phyloP scores from a whole-genome alignment of 2,888 invertebrate species.

The Thecocarcelia acutangulata region DNA sequence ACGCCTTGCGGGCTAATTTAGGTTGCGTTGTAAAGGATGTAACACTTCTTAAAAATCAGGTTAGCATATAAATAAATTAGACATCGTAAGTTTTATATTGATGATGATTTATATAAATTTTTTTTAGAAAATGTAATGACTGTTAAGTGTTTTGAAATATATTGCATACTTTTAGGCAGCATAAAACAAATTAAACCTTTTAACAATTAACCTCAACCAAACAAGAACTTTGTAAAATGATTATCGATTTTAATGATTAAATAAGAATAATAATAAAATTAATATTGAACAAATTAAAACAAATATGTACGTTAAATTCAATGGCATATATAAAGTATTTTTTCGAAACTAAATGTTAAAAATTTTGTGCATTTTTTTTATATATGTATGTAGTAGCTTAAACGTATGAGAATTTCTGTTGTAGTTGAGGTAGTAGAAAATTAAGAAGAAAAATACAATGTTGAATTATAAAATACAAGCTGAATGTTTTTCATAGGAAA shows the following conservation, averaged over 20 bases:
- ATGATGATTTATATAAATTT: neutral
- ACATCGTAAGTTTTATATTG: too few species aligned
- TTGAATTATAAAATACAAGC: conserved; percentile 48
- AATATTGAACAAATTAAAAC: neutral
- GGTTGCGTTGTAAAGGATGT: too few species aligned
- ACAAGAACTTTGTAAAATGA: neutral
- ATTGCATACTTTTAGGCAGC: conserved; percentile 55
- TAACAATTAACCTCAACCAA: conserved; percentile 34
- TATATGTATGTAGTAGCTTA: conserved; percentile 28
- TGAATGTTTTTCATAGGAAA: conserved; percentile 52
- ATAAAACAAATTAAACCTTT: conserved; percentile 10
- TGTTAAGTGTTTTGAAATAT: neutral
- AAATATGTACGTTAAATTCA: neutral
- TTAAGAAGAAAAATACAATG: conserved; percentile 38
- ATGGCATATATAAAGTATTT: neutral
- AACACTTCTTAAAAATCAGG: too few species aligned
- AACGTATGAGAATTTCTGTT: conserved; percentile 18
- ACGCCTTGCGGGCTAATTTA: too few species aligned
- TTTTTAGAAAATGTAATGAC: neutral
- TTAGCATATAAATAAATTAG: too few species aligned
- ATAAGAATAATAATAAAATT: neutral
- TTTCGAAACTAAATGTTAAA: conserved; percentile 7
- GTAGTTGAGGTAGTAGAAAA: conserved; percentile 30
- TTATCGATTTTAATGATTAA: neutral
- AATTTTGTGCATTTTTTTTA: neutral